Conservation (phyloP, 2,888 invertebrate genomes). For the Branchipolynoe longqiensis region DNA sequence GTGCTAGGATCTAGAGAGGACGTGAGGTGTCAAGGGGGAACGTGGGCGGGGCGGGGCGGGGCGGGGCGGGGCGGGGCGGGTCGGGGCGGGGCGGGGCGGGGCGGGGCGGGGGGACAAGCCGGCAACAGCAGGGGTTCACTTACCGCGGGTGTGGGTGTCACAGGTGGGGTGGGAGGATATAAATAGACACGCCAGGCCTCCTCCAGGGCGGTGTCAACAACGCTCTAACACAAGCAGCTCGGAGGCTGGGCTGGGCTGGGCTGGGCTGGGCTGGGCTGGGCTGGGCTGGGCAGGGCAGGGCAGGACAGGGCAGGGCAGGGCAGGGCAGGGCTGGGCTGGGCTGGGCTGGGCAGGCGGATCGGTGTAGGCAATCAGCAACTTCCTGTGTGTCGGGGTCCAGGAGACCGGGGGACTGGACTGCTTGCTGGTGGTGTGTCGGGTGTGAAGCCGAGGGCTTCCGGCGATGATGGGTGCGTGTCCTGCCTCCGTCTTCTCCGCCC, state of each 20-base stretch:
- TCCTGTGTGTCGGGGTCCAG: too few species aligned
- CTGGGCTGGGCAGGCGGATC: too few species aligned
- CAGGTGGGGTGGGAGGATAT: neutral
- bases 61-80: neutral
- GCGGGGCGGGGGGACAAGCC: neutral
- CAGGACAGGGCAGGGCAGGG: too few species aligned
- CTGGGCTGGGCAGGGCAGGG: too few species aligned
- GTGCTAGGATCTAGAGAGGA: neutral
- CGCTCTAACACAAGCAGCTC: neutral
- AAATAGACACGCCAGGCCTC: neutral
- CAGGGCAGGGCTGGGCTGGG: too few species aligned
- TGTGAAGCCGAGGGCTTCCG: neutral
- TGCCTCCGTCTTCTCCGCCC: neutral
- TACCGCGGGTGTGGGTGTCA: slow-evolving; percentile 14
- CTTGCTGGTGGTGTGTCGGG: neutral
- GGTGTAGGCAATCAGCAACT: too few species aligned
- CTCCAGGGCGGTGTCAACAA: neutral
- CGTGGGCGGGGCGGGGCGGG: neutral
- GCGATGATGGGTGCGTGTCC: neutral
- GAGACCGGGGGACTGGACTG: neutral
- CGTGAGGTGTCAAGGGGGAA: neutral
- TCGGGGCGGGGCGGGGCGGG: too few species aligned
- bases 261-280: too few species aligned
- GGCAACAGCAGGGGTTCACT: slow-evolving; percentile 7
- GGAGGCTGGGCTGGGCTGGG: neutral